Base-by-base conservation (phyloP, 2,888 invertebrate species). In the Hemicrepidius hirtus region DNA sequence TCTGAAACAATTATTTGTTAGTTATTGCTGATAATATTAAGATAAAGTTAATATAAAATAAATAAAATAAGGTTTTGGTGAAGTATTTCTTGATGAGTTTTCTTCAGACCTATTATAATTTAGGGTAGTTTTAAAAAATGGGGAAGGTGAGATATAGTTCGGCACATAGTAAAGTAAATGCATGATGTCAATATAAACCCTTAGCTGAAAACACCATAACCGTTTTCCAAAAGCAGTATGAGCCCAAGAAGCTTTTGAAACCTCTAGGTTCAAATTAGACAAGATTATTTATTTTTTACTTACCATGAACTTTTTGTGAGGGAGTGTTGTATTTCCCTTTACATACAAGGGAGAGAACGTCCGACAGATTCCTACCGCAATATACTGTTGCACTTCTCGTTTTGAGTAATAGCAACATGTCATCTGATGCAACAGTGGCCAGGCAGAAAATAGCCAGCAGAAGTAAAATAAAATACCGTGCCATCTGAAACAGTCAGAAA, bases 401-500 rank as follows among this genome's bases (percentile, higher is more conserved):
- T 57, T 70, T 65, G 6, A 73, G 37, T 37, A 55, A 18, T 63
- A 67, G 69, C n/a, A 73, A n/a, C 16, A 71, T 28, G n/a, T 73
- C 69, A 69, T 73, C 73, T 60, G 66, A 40, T 13, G 69, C 40
- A 44, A 66, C 64, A 68, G 50, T 46, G 40, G 62, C 41, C 40
- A 70, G 41, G 37, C 66, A 69, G 16, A 73, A 12, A 21, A 70
- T 32, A 53, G 32, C 60, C 40, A 73, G 49, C 13, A 70, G 32
- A 53, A 73, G 24, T 41, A 70, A 18, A 40, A 46, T 20, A 57
- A 18, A 16, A 41, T 21, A 62, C 49, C 66, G 66, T 50, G 62
- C 66, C 73, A 73, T 73, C 73, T 69, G 73, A 41, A 69, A 69
- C 46, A 46, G 13, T 13, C n/a, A n/a, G n/a, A n/a, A n/a, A n/a